Evolutionary conservation across 1,140 invertebrate species (phyloP), one percentile per base, ranked within the genome.

Genomic region (Leptopilina clavipes): DNA sequence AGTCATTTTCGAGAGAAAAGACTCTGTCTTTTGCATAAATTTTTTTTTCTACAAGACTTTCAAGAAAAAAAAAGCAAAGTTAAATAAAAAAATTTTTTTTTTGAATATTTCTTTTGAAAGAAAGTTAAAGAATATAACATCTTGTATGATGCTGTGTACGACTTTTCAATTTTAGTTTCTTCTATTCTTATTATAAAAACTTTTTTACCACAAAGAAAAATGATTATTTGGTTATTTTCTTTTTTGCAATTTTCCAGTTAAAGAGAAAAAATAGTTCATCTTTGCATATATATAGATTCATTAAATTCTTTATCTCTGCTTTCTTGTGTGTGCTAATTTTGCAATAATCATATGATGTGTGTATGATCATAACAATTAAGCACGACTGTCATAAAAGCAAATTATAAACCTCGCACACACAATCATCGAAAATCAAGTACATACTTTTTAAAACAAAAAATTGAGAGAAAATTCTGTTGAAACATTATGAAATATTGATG

Each of bases 271-370:
- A 40, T 40, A 40, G 9, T 40, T 40, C 37, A 40, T 40, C 37
- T 40, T 40, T 40, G 5, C 37, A 6, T 40, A 40, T 9, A 31
- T 18, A 6, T 25, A 5, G 25, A 12, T 11, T 59, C 1, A 12
- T 59, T 59, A 25, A 9, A 11, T 3, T 25, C 3, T 3, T 59
- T 19, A 22, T 59, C 56, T 65, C 1, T 31, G 59, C 59, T 65
- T 65, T 22, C 25, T n/a, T 31, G 25, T 37, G 25, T 31, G 25
- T 65, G 25, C 25, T 65, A 6, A 65, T 65, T 31, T 65, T 31
- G 22, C 25, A 65, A 65, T 65, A 22, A 31, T 65, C 59, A 65
- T 65, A 22, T 65, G 59, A 65, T 65, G 25, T 31, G 59, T 65
- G 12, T 31, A 10, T 22, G 59, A 65, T 65, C 59, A 65, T 65